These are phyloP conservation scores for Dendrolimus punctatus DNA, from an alignment of 1,140 invertebrate species.

Conservation along the genomic window DNA sequence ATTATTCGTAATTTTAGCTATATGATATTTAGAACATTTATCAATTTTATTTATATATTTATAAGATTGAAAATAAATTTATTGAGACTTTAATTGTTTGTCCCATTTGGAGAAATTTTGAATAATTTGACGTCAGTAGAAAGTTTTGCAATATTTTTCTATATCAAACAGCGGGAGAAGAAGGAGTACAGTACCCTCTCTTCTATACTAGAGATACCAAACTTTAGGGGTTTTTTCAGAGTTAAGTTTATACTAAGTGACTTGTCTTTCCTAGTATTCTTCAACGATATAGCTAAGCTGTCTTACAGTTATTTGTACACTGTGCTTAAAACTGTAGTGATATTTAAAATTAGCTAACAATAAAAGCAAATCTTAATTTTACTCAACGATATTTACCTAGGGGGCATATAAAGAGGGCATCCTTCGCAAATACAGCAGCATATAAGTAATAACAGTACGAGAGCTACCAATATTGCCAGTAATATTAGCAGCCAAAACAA, in stretches of 20 bases:
- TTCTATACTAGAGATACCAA: no score
- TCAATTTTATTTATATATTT: not conserved
- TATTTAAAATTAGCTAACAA: no score
- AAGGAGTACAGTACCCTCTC: no score
- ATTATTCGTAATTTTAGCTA: no score
- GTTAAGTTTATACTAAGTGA: no score
- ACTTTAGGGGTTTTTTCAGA: no score
- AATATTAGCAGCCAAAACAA: slow-evolving; percentile 84
- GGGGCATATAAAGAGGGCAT: slow-evolving; percentile 85
- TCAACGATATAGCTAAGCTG: no score
- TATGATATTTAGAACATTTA: no score
- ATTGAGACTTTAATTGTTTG: not conserved
- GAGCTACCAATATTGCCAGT: slow-evolving; percentile 79
- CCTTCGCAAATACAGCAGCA: slow-evolving; percentile 86
- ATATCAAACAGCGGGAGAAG: no score
- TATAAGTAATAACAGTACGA: slow-evolving; percentile 81
- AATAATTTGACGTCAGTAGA: not conserved
- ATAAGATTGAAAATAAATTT: not conserved
- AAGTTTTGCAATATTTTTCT: not conserved
- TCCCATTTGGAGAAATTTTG: not conserved
- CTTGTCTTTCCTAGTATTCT: no score
- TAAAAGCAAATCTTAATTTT: not conserved
- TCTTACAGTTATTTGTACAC: no score
- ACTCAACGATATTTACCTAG: slow-evolving; percentile 68
- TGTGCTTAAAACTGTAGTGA: no score